Conservation (phyloP, 1,140 invertebrate species). For the Ctenoplectra terminalis region DNA sequence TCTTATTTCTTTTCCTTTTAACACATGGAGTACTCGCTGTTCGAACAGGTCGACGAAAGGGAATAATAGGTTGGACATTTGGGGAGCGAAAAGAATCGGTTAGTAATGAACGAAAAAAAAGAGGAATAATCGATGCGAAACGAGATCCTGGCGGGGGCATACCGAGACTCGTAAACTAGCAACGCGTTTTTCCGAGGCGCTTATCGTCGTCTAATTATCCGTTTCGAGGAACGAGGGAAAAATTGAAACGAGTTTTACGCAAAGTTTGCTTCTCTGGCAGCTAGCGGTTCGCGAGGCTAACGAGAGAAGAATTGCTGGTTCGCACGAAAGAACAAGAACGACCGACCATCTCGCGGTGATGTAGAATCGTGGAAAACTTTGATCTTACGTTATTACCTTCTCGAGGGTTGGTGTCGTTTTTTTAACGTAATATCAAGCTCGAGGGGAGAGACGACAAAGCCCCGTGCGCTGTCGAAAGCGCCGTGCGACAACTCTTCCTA, state of each 20-base stretch:
- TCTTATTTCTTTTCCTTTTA: too few relatives aligned
- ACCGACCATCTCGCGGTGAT: conserved; percentile 1
- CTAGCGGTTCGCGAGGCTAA: neutral
- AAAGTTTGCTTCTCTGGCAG: conserved; percentile 65
- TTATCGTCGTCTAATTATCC: conserved; percentile 80
- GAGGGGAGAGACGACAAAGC: neutral
- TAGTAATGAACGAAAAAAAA: neutral
- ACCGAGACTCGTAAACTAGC: neutral
- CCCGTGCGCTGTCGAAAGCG: neutral
- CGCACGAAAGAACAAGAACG: conserved; percentile 14
- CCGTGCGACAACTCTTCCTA: neutral
- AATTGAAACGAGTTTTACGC: conserved; percentile 79
- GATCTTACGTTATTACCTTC: conserved; percentile 81
- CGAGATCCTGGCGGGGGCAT: too few relatives aligned
- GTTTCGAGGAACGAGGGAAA: conserved; percentile 78
- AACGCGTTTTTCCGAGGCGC: conserved; percentile 30
- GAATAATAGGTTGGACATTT: too few relatives aligned
- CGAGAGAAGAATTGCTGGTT: conserved; percentile 28
- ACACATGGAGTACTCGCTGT: too few relatives aligned
- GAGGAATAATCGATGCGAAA: neutral
- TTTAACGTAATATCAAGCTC: conserved; percentile 12
- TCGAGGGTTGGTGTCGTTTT: conserved; percentile 57
- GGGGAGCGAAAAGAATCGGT: too few relatives aligned
- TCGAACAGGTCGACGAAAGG: too few relatives aligned
- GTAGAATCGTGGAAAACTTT: conserved; percentile 74